Conservation (phyloP, 2,888 invertebrate species). For the Cryptus viduatorius region DNA sequence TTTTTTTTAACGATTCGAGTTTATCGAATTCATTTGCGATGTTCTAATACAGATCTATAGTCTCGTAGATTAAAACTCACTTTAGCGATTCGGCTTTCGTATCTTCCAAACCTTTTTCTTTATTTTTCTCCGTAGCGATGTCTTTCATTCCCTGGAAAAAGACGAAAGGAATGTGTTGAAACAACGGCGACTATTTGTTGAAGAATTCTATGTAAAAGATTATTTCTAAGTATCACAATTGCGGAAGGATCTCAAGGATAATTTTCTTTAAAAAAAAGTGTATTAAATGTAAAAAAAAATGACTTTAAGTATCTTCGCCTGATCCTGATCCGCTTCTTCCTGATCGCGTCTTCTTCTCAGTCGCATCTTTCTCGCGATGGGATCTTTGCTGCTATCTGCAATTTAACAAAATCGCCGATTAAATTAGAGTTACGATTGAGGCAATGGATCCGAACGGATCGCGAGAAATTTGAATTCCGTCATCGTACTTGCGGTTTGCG, state of each 20-base stretch:
- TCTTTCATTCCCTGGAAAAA: conserved; percentile 91
- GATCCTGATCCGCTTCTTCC: conserved; percentile 93
- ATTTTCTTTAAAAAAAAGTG: conserved; percentile 6
- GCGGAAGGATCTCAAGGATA: not conserved
- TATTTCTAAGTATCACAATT: no score
- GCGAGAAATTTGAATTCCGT: not conserved
- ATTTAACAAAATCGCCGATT: conserved; percentile 1
- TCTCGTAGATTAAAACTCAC: conserved; percentile 85
- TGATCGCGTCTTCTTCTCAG: conserved; percentile 93
- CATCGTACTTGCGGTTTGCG: conserved; percentile 89
- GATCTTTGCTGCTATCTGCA: conserved; percentile 91
- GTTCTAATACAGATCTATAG: no score
- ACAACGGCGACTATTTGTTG: no score
- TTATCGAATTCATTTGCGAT: no score
- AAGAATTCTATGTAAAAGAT: no score
- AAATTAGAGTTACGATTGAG: not conserved
- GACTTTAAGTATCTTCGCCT: conserved; percentile 94
- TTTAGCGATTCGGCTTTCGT: conserved; percentile 90
- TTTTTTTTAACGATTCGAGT: no score
- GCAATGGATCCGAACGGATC: not conserved
- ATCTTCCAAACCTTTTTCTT: conserved; percentile 89
- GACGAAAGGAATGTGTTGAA: not conserved
- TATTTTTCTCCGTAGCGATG: conserved; percentile 93
- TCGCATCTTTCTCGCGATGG: conserved; percentile 97
- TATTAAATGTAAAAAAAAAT: conserved; percentile 46